Conservation (phyloP, 2,888 invertebrate species). For the Acleris holmiana region DNA sequence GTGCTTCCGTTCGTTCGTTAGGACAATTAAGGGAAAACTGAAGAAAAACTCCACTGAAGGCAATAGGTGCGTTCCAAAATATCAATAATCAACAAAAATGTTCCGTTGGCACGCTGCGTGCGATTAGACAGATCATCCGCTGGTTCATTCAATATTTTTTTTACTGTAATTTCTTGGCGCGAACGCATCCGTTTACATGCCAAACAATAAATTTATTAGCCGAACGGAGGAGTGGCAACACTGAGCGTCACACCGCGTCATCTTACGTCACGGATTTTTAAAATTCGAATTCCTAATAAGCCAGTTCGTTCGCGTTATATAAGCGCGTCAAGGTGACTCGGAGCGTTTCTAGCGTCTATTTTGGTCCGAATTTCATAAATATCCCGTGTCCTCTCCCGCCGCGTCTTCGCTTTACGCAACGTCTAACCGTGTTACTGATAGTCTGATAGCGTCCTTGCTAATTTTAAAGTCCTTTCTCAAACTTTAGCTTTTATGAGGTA, state of each 20-base stretch:
- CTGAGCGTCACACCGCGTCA: constrained; percentile 63
- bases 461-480: constrained; percentile 81
- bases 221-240: constrained; percentile 81
- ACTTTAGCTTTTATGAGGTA: constrained; percentile 81
- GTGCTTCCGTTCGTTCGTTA: constrained; percentile 76
- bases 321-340: constrained; percentile 82
- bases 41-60: constrained; percentile 48
- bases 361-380: constrained; percentile 83
- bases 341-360: constrained; percentile 81
- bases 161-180: constrained; percentile 84
- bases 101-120: constrained; percentile 75
- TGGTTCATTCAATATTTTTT: constrained; percentile 83
- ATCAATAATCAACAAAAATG: constrained; percentile 57
- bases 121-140: constrained; percentile 77
- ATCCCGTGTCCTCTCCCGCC: constrained; percentile 78
- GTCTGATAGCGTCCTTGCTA: constrained; percentile 74
- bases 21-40: constrained; percentile 73
- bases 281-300: constrained; percentile 61
- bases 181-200: constrained; percentile 84
- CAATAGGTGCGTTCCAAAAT: constrained; percentile 50
- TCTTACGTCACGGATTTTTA: constrained; percentile 70
- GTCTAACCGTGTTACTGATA: constrained; percentile 53
- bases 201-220: constrained; percentile 85
- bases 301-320: constrained; percentile 67
- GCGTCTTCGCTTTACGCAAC: constrained; percentile 70